Conservation (phyloP, 1,140 invertebrate species). For the Bombus waltoni region DNA sequence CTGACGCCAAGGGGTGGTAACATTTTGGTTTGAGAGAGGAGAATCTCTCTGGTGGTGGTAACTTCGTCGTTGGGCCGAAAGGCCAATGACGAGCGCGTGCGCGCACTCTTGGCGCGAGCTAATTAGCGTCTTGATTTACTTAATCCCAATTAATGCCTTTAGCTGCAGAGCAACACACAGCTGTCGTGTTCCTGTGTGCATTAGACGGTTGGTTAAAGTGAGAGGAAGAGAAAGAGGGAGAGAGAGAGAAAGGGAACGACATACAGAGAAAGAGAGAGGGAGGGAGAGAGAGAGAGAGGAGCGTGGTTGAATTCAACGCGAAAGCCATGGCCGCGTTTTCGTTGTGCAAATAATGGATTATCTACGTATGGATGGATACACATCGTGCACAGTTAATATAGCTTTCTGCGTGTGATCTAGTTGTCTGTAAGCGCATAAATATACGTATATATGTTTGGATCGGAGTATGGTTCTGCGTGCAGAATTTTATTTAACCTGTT, state of each 20-base stretch:
- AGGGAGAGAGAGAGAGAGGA: background rate
- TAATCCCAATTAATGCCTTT: conserved; percentile 83
- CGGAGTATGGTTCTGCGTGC: background rate
- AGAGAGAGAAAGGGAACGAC: background rate
- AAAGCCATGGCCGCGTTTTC: conserved; percentile 57
- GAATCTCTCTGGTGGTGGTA: conserved; percentile 28
- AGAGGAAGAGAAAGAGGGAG: background rate
- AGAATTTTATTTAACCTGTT: background rate
- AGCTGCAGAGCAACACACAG: conserved; percentile 60
- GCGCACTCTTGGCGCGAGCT: conserved; percentile 60
- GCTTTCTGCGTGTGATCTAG: background rate
- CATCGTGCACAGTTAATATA: conserved; percentile 59
- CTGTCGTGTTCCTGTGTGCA: conserved; percentile 59
- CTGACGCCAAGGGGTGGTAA: background rate
- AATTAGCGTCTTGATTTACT: conserved; percentile 84
- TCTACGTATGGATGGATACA: conserved; percentile 77
- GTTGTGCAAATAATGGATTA: conserved; percentile 81
- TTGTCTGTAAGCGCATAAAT: background rate
- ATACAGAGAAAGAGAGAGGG: background rate
- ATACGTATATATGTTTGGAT: background rate
- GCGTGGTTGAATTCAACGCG: conserved; percentile 66
- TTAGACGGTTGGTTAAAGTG: conserved; percentile 46
- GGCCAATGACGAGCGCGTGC: conserved; percentile 39
- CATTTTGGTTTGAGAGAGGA: background rate
- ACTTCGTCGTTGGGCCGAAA: conserved; percentile 18